Conservation (phyloP, 2,888 invertebrate species). For the Lamellibrachia satsuma region DNA sequence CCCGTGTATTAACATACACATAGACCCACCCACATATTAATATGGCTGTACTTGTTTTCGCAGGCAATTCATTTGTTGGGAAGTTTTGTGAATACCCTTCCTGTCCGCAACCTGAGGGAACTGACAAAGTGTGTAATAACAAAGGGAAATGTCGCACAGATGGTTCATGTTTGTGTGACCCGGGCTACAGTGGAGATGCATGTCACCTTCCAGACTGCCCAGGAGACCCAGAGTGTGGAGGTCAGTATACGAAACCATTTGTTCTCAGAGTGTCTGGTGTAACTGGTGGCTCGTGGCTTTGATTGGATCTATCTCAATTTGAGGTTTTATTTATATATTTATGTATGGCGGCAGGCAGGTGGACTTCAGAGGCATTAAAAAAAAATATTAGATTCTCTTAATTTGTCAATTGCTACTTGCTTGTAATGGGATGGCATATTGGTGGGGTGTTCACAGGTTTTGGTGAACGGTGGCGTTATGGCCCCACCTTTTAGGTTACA, state of each 20-base stretch:
- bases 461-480: too few relatives aligned
- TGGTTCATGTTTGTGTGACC: slow-evolving; percentile 46
- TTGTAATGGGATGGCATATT: too few relatives aligned
- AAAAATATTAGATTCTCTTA: too few relatives aligned
- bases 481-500: too few relatives aligned
- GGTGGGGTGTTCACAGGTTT: too few relatives aligned
- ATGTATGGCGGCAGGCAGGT: too few relatives aligned
- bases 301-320: background rate
- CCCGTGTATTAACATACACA: too few relatives aligned
- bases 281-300: background rate
- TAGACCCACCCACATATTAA: background rate
- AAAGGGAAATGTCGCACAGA: slow-evolving; percentile 46
- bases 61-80: slow-evolving; percentile 47
- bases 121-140: slow-evolving; percentile 42
- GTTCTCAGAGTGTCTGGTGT: too few relatives aligned
- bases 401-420: too few relatives aligned
- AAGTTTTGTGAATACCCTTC: slow-evolving; percentile 45
- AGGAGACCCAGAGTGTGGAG: slow-evolving; percentile 41
- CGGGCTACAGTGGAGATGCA: slow-evolving; percentile 48
- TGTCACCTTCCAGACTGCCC: slow-evolving; percentile 48
- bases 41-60: background rate
- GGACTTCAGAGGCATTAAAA: too few relatives aligned
- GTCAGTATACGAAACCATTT: background rate
- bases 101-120: slow-evolving; percentile 42
- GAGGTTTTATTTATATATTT: background rate